These are phyloP conservation scores for Sylvietta virens DNA, from an alignment of 2,113 vertebrate genomes.

Conservation along the genomic window DNA sequence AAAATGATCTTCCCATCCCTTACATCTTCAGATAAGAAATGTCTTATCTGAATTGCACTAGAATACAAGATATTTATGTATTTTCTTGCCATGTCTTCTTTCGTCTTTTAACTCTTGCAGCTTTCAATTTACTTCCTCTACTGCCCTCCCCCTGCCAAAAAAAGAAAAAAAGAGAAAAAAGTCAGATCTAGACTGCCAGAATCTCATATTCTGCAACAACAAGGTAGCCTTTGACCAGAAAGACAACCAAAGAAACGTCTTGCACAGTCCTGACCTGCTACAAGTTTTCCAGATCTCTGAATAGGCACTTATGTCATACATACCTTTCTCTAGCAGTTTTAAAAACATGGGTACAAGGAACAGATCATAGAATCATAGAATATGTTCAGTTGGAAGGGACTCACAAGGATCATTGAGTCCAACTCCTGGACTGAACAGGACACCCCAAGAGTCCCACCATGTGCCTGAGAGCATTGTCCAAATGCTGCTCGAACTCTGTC, in stretches of 20 bases:
- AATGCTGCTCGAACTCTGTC: background rate
- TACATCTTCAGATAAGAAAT: background rate
- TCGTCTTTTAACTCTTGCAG: background rate
- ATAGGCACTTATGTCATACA: background rate
- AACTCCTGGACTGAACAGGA: too few species aligned
- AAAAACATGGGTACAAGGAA: background rate
- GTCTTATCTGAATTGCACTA: background rate
- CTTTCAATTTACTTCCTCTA: background rate
- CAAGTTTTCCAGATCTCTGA: background rate
- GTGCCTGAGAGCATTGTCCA: background rate
- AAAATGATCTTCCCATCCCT: background rate
- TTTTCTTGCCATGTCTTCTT: background rate
- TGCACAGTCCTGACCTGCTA: background rate
- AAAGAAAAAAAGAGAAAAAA: too few species aligned
- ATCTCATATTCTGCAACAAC: background rate
- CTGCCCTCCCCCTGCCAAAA: fast-evolving
- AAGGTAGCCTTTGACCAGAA: background rate
- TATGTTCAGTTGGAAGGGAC: background rate
- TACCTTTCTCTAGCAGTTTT: background rate
- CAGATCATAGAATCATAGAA: background rate
- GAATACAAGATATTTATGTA: background rate
- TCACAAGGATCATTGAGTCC: background rate
- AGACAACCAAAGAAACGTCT: background rate
- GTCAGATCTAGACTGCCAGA: background rate
- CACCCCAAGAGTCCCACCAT: background rate